These are phyloP conservation scores for Falco columbarius DNA, from an alignment of 2,797 vertebrate genomes.

Conservation along the genomic window DNA sequence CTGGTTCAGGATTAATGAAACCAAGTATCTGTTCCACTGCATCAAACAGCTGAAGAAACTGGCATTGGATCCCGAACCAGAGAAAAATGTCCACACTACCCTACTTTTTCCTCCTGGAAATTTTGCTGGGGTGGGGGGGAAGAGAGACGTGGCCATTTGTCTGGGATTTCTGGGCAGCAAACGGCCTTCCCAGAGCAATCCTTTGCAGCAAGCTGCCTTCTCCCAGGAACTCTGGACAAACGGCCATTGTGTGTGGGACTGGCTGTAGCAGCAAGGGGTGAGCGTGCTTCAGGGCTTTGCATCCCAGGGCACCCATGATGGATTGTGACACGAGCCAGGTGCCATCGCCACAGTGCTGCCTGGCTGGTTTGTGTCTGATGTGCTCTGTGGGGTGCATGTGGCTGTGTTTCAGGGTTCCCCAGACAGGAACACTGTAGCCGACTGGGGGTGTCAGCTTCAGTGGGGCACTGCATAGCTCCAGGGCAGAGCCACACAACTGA, in stretches of 20 bases:
- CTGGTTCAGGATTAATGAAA: slow-evolving; percentile 37
- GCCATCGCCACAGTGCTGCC: fast-evolving
- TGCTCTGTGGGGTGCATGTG: not conserved
- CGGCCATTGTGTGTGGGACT: not conserved
- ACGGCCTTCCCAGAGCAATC: not conserved
- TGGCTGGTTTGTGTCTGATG: not conserved
- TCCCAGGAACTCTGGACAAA: not conserved
- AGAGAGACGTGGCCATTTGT: not conserved
- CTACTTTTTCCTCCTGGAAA: not conserved
- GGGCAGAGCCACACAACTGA: not conserved
- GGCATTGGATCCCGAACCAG: not conserved
- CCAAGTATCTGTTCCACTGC: slow-evolving; percentile 5
- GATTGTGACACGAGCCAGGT: not conserved
- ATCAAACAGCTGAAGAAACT: slow-evolving; percentile 26
- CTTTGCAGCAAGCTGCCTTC: not conserved
- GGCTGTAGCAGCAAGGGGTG: not conserved
- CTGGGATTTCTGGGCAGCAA: not conserved
- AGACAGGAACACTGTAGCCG: not conserved
- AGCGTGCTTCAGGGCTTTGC: not conserved
- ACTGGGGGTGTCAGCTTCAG: not conserved
- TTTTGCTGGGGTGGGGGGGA: fast-evolving
- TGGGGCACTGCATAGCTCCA: not conserved
- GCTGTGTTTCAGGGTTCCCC: not conserved
- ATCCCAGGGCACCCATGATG: fast-evolving
- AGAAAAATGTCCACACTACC: not conserved